These are phyloP conservation scores for Mus pahari DNA, from an alignment of 2,113 vertebrate genomes.

Conservation along the genomic window DNA sequence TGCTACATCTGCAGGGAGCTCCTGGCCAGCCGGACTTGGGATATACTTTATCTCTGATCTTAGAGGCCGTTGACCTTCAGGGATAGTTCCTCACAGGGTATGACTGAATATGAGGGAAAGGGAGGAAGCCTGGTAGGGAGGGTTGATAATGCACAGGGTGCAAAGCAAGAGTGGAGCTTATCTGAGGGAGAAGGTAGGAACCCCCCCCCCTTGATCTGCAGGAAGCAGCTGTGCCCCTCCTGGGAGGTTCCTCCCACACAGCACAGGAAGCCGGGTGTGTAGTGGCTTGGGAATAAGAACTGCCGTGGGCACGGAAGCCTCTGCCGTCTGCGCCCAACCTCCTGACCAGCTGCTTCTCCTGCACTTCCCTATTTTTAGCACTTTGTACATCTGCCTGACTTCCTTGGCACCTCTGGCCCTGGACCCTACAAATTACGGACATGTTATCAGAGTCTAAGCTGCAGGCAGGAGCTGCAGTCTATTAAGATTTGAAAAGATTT, in stretches of 20 bases:
- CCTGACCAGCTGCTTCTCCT: not conserved
- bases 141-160: not conserved
- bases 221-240: not conserved
- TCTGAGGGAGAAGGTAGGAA: not conserved
- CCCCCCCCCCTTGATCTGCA: not conserved
- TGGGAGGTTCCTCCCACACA: not conserved
- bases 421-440: not conserved
- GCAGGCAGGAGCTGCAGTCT: slow-evolving; percentile 61
- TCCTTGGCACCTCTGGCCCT: not conserved
- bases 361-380: not conserved
- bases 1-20: not conserved
- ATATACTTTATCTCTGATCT: not conserved
- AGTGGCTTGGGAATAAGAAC: not conserved
- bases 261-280: not conserved
- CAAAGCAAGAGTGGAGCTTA: not conserved
- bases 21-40: not conserved
- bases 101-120: not conserved
- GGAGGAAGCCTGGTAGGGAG: not conserved
- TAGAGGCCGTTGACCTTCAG: not conserved
- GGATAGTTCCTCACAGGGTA: too few relatives aligned
- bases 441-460: slow-evolving; percentile 47
- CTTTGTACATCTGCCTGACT: not conserved
- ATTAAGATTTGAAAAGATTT: slow-evolving; percentile 78
- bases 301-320: not conserved
- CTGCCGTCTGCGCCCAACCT: not conserved